These are phyloP conservation scores for Micoletzkya japonica DNA, from an alignment of 2,888 invertebrate species.

Conservation along the genomic window DNA sequence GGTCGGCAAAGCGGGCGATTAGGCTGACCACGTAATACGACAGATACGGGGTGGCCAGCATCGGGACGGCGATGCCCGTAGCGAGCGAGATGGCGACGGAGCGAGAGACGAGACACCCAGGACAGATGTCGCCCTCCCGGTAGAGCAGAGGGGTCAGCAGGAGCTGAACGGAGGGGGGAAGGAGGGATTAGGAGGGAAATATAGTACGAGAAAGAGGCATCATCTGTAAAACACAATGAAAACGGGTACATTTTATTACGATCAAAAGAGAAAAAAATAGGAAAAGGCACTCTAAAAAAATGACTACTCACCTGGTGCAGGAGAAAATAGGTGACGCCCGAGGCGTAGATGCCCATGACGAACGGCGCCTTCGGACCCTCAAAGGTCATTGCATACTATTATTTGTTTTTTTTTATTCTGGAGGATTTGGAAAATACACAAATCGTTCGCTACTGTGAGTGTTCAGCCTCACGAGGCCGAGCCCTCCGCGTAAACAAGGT, in stretches of 20 bases:
- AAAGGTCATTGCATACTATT: too few species aligned
- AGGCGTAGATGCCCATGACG: constrained; percentile 49
- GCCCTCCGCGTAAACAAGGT: too few species aligned
- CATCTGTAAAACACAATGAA: too few species aligned
- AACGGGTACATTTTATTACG: too few species aligned
- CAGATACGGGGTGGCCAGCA: constrained; percentile 52
- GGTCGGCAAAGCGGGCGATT: too few species aligned
- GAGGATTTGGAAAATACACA: too few species aligned
- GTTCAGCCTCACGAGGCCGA: too few species aligned
- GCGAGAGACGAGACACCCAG: constrained; percentile 33
- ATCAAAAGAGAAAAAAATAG: too few species aligned
- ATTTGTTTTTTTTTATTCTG: too few species aligned
- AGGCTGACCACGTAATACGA: constrained; percentile 49
- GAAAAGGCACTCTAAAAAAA: neutral
- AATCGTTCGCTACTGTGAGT: too few species aligned
- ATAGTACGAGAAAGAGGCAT: neutral
- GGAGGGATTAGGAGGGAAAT: too few species aligned
- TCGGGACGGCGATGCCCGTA: constrained; percentile 49
- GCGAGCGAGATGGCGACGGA: constrained; percentile 37
- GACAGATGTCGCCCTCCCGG: constrained; percentile 33
- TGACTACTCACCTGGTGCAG: constrained; percentile 41
- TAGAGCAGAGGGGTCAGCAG: constrained; percentile 30
- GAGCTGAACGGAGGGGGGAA: constrained; percentile 26
- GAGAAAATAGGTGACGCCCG: constrained; percentile 49
- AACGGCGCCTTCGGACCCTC: constrained; percentile 51